These are phyloP conservation scores for Trichonephila clavata DNA, from an alignment of 1,140 invertebrate genomes.

Conservation along the genomic window DNA sequence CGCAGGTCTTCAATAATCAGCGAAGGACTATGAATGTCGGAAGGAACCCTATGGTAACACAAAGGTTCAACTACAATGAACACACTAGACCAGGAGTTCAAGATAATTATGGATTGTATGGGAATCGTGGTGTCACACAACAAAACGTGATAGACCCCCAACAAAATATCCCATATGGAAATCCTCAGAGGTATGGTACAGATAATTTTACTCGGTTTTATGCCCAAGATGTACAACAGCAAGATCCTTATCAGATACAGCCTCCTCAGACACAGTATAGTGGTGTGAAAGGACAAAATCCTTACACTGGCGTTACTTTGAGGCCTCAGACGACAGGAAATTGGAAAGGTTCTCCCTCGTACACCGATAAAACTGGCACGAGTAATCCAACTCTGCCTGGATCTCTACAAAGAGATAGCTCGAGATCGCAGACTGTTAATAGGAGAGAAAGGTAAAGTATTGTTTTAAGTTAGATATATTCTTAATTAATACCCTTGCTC, in stretches of 20 bases:
- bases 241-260: slow-evolving; percentile 67
- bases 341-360: slow-evolving; percentile 62
- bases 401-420: background rate
- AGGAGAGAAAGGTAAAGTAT: slow-evolving; percentile 44
- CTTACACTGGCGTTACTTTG: background rate
- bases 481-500: no score
- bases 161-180: background rate
- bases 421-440: background rate
- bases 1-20: slow-evolving; percentile 15
- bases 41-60: slow-evolving; percentile 11
- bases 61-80: slow-evolving; percentile 49
- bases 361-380: background rate
- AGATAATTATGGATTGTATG: slow-evolving; percentile 16
- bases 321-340: slow-evolving; percentile 20
- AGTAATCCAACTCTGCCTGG: background rate
- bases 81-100: background rate
- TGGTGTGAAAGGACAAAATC: slow-evolving; percentile 29
- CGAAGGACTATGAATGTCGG: background rate
- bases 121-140: background rate
- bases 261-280: slow-evolving; percentile 26
- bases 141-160: slow-evolving; percentile 27
- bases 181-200: background rate
- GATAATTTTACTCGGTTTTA: slow-evolving; percentile 46
- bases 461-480: no score
- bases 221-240: background rate